phyloP scores from a whole-genome alignment of 2,113 vertebrate species.

The Hyperopisus bebe region DNA sequence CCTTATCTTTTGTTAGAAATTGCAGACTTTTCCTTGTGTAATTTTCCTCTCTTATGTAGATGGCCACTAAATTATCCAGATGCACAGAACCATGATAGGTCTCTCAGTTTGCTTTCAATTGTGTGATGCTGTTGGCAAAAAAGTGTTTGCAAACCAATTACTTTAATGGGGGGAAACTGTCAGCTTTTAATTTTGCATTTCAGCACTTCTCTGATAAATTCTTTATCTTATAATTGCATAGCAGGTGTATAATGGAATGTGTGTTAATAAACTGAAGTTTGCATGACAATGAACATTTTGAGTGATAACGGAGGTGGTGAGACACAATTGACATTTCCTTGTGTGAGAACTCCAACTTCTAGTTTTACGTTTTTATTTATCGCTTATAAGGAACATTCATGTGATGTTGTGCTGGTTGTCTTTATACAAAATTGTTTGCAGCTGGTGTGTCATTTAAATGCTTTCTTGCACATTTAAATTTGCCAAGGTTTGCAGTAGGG shows the following conservation, averaged over 20 bases:
- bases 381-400: neutral
- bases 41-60: conserved; percentile 16
- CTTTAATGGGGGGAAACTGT: conserved; percentile 25
- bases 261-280: conserved; percentile 36
- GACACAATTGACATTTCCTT: conserved; percentile 17
- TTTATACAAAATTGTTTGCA: neutral
- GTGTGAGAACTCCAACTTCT: neutral
- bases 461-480: neutral
- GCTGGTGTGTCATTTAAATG: neutral
- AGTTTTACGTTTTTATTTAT: neutral
- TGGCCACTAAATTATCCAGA: conserved; percentile 24
- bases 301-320: conserved; percentile 22
- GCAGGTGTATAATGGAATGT: conserved; percentile 41
- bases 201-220: conserved; percentile 37
- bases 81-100: conserved; percentile 27
- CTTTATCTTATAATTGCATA: conserved; percentile 46
- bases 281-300: conserved; percentile 39
- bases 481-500: neutral
- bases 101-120: conserved; percentile 24
- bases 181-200: conserved; percentile 42
- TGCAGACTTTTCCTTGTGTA: conserved; percentile 5
- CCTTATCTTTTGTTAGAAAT: conserved; percentile 25
- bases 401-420: neutral
- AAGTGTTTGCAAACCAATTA: conserved; percentile 40
- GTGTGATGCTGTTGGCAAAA: conserved; percentile 31